A percentile compares a stretch with the other conserved stretches of the same genome.
Conservation (phyloP, 2,888 invertebrate genomes). For the Rhamnusium bicolor region DNA sequence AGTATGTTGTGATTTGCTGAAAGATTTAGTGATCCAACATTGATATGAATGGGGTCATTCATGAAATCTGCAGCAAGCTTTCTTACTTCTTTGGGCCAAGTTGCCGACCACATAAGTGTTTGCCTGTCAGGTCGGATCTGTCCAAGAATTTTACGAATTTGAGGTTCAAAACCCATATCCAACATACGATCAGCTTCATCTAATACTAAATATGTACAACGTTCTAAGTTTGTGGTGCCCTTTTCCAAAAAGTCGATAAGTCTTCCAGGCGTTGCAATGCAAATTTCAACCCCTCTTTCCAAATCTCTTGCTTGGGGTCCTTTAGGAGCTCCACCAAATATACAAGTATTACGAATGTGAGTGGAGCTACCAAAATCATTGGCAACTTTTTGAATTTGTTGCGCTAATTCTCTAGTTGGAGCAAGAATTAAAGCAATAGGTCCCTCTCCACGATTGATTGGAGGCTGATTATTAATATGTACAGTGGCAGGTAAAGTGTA, state of each 20-base stretch:
- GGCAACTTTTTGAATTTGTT: constrained; percentile 90
- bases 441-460: constrained; percentile 85
- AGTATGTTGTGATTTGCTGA: constrained; percentile 94
- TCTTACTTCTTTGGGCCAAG: constrained; percentile 97
- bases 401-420: constrained; percentile 84
- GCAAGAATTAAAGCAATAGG: constrained; percentile 88
- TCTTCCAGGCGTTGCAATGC: constrained; percentile 91
- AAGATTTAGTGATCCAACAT: constrained; percentile 89
- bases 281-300: constrained; percentile 83
- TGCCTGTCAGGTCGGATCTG: constrained; percentile 95
- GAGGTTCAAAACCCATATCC: constrained; percentile 98
- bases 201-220: constrained; percentile 90
- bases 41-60: constrained; percentile 90
- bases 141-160: constrained; percentile 93
- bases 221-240: constrained; percentile 79
- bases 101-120: constrained; percentile 98
- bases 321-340: constrained; percentile 95
- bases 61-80: constrained; percentile 94
- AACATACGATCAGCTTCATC: constrained; percentile 98
- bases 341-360: constrained; percentile 86
- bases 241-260: constrained; percentile 88
- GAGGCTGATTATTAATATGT: constrained; percentile 88
- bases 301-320: constrained; percentile 84
- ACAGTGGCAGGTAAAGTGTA: constrained; percentile 89
- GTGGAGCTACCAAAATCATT: constrained; percentile 87